Evolutionary conservation across 2,888 invertebrate genomes (phyloP).

Genomic region (Acholoe squamosa): DNA sequence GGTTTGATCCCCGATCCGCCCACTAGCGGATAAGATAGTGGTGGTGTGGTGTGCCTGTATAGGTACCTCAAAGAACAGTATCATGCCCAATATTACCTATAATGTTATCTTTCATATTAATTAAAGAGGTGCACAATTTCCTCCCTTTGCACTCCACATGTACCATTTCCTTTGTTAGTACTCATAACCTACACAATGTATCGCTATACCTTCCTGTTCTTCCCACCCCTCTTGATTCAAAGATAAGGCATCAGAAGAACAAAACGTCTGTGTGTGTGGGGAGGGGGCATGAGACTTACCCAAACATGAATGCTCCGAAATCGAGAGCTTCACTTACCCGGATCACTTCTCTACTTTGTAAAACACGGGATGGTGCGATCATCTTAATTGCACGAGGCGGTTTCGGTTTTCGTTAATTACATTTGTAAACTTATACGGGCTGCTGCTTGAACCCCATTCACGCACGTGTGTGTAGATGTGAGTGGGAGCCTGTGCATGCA

Average conservation of each 20-base stretch:
- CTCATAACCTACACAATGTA: not conserved
- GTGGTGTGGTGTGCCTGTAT: no score
- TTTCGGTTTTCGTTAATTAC: constrained; percentile 18
- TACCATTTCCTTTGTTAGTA: no score
- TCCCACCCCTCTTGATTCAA: not conserved
- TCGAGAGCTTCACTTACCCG: not conserved
- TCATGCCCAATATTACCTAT: no score
- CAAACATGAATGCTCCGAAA: not conserved
- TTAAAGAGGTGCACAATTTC: no score
- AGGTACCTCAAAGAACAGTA: no score
- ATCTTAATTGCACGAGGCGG: not conserved
- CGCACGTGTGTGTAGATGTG: constrained; percentile 14
- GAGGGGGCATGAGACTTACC: not conserved
- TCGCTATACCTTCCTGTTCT: not conserved
- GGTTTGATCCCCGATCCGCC: constrained; percentile 11
- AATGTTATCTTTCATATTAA: no score
- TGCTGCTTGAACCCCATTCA: not conserved
- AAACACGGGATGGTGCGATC: not conserved
- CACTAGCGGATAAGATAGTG: not conserved
- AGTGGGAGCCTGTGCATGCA: not conserved
- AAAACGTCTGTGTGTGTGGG: not conserved
- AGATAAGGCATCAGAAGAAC: not conserved
- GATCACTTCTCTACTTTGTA: not conserved
- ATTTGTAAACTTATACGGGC: constrained; percentile 32
- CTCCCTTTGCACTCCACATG: no score